Percentiles rank a stretch among this genome's conserved stretches.
These are phyloP conservation scores for Caracal caracal DNA, from an alignment of 2,113 vertebrate genomes.

Conservation along the genomic window DNA sequence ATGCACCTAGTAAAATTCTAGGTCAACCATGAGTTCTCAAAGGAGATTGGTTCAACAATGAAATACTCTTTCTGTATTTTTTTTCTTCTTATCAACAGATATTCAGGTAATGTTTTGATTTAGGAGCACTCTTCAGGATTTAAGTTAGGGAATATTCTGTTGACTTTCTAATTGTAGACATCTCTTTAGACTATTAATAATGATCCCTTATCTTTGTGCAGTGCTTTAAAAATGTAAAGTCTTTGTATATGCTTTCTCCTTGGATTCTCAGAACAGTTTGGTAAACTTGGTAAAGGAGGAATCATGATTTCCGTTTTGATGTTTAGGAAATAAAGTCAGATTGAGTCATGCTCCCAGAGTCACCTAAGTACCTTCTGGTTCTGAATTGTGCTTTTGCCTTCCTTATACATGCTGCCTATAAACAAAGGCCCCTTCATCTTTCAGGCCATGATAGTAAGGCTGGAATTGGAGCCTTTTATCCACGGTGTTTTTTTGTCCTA, in stretches of 20 bases:
- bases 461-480: constrained; percentile 16
- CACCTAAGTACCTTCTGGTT: background rate
- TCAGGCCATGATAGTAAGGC: background rate
- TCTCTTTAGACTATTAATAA: constrained; percentile 5
- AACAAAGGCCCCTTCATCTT: constrained; percentile 22
- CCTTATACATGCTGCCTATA: accelerated
- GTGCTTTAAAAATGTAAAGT: background rate
- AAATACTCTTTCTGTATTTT: background rate
- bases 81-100: background rate
- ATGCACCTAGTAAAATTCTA: constrained; percentile 6
- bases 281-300: background rate
- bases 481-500: background rate
- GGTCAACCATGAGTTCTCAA: background rate
- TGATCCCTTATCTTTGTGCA: background rate
- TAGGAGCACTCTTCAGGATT: background rate
- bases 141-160: background rate
- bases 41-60: background rate
- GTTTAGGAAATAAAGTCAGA: background rate
- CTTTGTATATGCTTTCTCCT: background rate
- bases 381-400: background rate
- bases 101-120: constrained; percentile 22
- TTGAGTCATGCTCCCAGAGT: background rate
- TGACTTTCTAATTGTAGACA: background rate
- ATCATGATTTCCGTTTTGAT: constrained; percentile 8
- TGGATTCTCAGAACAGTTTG: background rate